phyloP scores from a whole-genome alignment of 1,140 invertebrate species.

The Tribolium castaneum region DNA sequence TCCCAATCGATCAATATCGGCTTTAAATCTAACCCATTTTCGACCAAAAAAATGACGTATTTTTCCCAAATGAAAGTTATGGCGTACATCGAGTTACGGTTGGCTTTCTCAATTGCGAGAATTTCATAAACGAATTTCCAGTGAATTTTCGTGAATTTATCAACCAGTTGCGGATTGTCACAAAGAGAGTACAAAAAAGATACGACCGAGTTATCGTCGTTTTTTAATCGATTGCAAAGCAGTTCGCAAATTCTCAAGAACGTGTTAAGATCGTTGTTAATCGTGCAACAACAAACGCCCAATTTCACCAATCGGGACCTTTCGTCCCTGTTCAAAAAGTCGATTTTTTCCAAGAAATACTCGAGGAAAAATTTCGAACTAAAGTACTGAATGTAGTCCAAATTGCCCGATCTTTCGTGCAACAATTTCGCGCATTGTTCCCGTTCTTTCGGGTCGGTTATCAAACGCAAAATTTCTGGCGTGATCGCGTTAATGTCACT shows the following conservation, averaged over 20 bases:
- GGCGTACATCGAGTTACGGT: background rate
- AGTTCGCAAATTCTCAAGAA: conserved; percentile 1
- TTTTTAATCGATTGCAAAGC: conserved; percentile 1
- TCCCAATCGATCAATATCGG: too few relatives aligned
- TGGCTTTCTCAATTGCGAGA: background rate
- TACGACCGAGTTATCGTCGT: background rate
- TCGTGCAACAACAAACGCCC: background rate
- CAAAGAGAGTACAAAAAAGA: background rate
- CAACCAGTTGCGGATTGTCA: background rate
- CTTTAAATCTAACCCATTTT: background rate
- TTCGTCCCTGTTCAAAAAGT: background rate
- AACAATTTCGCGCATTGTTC: background rate
- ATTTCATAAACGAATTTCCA: background rate
- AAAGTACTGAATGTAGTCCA: background rate
- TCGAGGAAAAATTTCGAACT: background rate
- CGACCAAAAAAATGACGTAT: background rate
- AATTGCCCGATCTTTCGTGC: background rate
- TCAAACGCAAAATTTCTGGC: background rate
- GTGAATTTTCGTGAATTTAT: conserved; percentile 1
- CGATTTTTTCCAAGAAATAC: background rate
- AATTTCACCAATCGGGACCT: background rate
- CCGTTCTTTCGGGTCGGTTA: background rate
- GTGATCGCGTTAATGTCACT: background rate
- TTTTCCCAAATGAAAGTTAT: background rate
- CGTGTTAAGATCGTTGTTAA: background rate